phyloP scores from a whole-genome alignment of 2,888 invertebrate species.

The Torymus texanus region DNA sequence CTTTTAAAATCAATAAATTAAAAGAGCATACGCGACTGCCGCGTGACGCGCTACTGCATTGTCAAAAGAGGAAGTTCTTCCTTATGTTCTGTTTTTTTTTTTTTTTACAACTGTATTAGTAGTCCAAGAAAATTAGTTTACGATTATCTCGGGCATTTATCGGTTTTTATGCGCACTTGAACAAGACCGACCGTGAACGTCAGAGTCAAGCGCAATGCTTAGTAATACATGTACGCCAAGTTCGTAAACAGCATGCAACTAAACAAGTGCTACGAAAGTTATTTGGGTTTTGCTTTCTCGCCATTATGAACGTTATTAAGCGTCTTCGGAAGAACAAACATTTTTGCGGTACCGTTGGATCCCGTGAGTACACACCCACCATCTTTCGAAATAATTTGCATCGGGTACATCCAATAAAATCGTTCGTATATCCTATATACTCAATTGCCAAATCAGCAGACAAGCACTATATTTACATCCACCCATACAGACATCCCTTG shows the following conservation, averaged over 20 bases:
- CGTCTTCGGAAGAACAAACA: slow-evolving; percentile 7
- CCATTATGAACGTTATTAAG: slow-evolving; percentile 21
- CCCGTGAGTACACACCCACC: slow-evolving; percentile 49
- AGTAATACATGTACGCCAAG: not conserved
- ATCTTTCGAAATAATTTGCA: not conserved
- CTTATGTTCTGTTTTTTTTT: not conserved
- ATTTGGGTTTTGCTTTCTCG: not conserved
- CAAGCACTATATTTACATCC: too few species aligned
- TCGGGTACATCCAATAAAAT: not conserved
- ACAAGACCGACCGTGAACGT: slow-evolving; percentile 28
- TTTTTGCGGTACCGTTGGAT: slow-evolving; percentile 55
- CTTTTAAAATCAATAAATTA: too few species aligned
- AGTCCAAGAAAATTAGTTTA: slow-evolving; percentile 35
- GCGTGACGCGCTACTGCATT: not conserved
- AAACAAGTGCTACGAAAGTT: slow-evolving; percentile 13
- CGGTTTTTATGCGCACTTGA: slow-evolving; percentile 30
- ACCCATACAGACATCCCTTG: too few species aligned
- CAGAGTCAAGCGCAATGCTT: slow-evolving; percentile 38
- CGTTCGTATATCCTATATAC: too few species aligned
- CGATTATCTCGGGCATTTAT: slow-evolving; percentile 40
- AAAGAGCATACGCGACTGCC: too few species aligned
- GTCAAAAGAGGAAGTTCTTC: not conserved
- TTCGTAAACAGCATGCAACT: slow-evolving; percentile 43
- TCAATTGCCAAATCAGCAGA: too few species aligned
- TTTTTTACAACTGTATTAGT: slow-evolving; percentile 15